Base-by-base conservation (phyloP, 2,797 vertebrate species). In the Enoplosus armatus region DNA sequence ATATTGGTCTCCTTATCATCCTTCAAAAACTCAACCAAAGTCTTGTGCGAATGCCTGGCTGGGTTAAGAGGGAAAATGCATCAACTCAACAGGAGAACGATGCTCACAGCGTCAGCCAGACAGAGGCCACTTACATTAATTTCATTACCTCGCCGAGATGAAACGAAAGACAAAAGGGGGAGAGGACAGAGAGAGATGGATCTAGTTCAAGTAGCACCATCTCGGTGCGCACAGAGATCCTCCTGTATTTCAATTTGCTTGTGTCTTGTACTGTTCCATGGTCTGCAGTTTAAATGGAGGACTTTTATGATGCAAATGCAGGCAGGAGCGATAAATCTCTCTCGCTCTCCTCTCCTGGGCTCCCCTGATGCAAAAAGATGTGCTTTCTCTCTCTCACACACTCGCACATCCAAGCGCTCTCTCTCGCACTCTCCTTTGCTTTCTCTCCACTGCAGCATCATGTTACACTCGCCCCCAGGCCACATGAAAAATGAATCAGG, bases 221-320 rank as follows among this genome's bases (percentile, higher is more conserved):
- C 74, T 72, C 65, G 41, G 69, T 67, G 80, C 45, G 0, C 56
- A 41, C 53, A 73, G 75, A 86, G 85, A 88, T 89, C 82, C 69
- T 73, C 85, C 90, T 87, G 78, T 88, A 87, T 91, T 91, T 86
- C 90, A 93, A 85, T 92, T 92, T 89, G 83, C 86, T n/a, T 82
- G 77, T 65, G 69, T 88, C 89, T 82, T 76, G 72, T 89, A 70
- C 82, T 73, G 72, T 82, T 89, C 82, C 78, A 80, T 85, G 77
- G 72, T 78, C 81, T 81, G 63, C 85, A 85, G 85, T 90, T 91
- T 89, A 91, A 92, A 93, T 87, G 73, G 88, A 91, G 80, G 85
- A 85, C 87, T 91, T 94, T 93, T 93, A 93, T 94, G 91, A 94
- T 94, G 91, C 91, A 93, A 93, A 92, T 89, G 83, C 81, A 88